These are phyloP conservation scores for Scylla paramamosain DNA, from an alignment of 1,140 invertebrate genomes.

Conservation along the genomic window DNA sequence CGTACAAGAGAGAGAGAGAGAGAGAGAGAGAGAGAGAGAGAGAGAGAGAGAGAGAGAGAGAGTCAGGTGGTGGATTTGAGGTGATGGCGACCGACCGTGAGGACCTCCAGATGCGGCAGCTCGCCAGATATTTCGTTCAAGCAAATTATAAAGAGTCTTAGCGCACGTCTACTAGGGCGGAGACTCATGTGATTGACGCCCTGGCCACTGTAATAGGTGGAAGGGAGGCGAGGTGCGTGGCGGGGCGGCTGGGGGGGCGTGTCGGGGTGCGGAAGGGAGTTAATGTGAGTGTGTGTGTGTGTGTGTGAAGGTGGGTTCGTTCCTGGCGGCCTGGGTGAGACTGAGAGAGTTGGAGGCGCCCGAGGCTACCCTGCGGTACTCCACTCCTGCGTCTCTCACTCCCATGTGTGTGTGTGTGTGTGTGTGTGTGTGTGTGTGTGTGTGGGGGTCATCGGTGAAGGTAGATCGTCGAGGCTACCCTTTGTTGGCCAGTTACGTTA, in stretches of 20 bases:
- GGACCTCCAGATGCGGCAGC: neutral
- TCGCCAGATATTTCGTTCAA: neutral
- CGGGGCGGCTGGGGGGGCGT: neutral
- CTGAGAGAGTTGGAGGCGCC: neutral
- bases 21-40: too few relatives aligned
- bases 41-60: too few relatives aligned
- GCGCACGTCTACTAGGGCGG: neutral
- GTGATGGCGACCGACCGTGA: neutral
- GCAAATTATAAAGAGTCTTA: neutral
- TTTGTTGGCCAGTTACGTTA: neutral
- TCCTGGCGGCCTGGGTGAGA: neutral
- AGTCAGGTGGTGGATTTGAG: neutral
- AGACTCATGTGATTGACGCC: neutral
- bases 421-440: neutral
- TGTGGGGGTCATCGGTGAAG: neutral
- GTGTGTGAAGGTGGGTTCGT: neutral
- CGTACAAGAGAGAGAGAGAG: too few relatives aligned
- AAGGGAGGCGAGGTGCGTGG: neutral
- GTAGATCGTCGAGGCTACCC: neutral
- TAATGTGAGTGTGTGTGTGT: neutral
- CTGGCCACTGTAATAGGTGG: neutral
- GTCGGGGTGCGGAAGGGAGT: neutral
- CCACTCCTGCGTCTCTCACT: neutral
- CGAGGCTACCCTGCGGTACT: neutral
- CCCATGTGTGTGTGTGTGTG: neutral